Conservation (phyloP, 2,888 invertebrate genomes). For the Morpho achilles region DNA sequence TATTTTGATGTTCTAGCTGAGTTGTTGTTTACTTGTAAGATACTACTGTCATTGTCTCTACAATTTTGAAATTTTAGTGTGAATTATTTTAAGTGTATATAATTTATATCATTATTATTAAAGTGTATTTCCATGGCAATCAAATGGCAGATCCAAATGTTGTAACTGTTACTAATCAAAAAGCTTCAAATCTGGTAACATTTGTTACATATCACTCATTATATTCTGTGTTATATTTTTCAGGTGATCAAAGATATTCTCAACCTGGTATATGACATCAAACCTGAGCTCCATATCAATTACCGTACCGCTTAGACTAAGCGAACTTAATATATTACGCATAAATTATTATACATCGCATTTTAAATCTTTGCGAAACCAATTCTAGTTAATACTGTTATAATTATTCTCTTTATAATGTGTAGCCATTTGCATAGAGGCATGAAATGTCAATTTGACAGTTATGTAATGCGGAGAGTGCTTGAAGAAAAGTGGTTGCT, state of each 20-base stretch:
- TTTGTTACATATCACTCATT: too few relatives aligned
- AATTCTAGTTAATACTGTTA: slow-evolving; percentile 53
- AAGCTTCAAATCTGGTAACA: too few relatives aligned
- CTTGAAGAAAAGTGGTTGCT: slow-evolving; percentile 21
- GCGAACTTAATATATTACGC: slow-evolving; percentile 26
- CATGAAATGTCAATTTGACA: slow-evolving; percentile 17
- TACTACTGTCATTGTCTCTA: too few relatives aligned
- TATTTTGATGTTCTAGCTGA: too few relatives aligned
- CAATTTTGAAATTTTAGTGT: too few relatives aligned
- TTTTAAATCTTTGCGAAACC: slow-evolving; percentile 39
- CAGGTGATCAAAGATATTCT: slow-evolving; percentile 90
- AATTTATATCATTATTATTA: too few relatives aligned
- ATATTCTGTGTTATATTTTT: slow-evolving; percentile 21
- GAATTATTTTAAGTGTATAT: too few relatives aligned
- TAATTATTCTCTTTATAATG: slow-evolving; percentile 40
- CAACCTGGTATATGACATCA: slow-evolving; percentile 92
- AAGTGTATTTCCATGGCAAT: too few relatives aligned
- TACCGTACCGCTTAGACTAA: slow-evolving; percentile 83
- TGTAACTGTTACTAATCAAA: too few relatives aligned
- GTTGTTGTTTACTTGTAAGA: too few relatives aligned
- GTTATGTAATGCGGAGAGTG: slow-evolving; percentile 21
- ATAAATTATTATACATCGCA: slow-evolving; percentile 27
- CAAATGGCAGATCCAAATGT: too few relatives aligned
- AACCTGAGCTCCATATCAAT: slow-evolving; percentile 95
- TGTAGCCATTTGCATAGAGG: slow-evolving; percentile 30